Conservation (phyloP, 2,113 vertebrate species). For the Coturnix japonica region DNA sequence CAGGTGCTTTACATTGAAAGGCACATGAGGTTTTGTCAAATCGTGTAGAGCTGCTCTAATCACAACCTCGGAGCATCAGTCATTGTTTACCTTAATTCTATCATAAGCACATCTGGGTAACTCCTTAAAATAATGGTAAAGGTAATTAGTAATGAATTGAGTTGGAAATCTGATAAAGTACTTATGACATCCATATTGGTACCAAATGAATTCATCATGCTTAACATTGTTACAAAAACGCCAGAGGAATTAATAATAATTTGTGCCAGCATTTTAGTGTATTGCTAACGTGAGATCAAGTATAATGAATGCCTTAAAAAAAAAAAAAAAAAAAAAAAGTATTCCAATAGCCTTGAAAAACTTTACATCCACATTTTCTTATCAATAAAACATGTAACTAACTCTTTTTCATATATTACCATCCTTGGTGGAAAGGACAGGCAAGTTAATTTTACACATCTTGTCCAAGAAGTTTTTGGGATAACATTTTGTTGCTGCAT, state of each 20-base stretch:
- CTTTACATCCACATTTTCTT: not conserved
- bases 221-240: slow-evolving; percentile 48
- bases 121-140: slow-evolving; percentile 68
- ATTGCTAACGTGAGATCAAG: slow-evolving; percentile 28
- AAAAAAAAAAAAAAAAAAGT: not conserved
- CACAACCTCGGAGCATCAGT: slow-evolving; percentile 55
- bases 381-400: not conserved
- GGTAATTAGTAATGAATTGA: slow-evolving; percentile 59
- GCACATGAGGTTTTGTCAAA: slow-evolving; percentile 60
- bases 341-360: not conserved
- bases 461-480: not conserved
- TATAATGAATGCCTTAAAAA: not conserved
- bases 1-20: slow-evolving; percentile 72
- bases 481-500: not conserved
- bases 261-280: slow-evolving; percentile 40
- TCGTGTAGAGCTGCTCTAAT: slow-evolving; percentile 64
- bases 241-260: slow-evolving; percentile 59
- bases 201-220: slow-evolving; percentile 71
- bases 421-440: not conserved
- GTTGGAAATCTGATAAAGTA: slow-evolving; percentile 70
- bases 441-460: not conserved
- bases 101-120: slow-evolving; percentile 60
- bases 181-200: slow-evolving; percentile 64
- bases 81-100: slow-evolving; percentile 71
- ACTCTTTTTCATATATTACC: not conserved